These are phyloP conservation scores for Oreocharis arfaki DNA, from an alignment of 2,113 vertebrate species.

Conservation along the genomic window DNA sequence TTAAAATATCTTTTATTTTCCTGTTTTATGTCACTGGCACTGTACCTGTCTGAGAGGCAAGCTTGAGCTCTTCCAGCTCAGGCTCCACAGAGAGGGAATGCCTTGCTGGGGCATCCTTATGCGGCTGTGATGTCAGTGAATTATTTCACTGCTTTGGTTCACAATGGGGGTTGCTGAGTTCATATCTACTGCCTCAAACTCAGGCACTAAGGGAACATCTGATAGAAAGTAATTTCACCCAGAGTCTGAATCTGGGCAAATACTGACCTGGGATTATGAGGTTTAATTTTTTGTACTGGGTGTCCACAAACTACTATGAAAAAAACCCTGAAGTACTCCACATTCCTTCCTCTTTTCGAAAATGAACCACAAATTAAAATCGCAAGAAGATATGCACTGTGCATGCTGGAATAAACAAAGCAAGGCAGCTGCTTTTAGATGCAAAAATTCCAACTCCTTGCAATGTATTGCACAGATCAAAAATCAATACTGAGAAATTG, in stretches of 20 bases:
- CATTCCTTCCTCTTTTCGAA: background rate
- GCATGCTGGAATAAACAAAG: conserved; percentile 51
- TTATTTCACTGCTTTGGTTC: background rate
- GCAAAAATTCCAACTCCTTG: conserved; percentile 58
- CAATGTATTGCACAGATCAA: conserved; percentile 67
- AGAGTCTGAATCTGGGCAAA: background rate
- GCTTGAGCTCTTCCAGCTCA: background rate
- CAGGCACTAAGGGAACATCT: background rate
- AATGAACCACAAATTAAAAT: background rate
- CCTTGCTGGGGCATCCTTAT: background rate
- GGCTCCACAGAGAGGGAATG: background rate
- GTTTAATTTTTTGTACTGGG: background rate
- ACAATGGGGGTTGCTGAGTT: background rate
- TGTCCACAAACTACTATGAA: background rate
- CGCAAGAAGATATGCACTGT: background rate
- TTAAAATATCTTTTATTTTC: background rate
- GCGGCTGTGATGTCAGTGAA: background rate
- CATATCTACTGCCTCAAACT: background rate
- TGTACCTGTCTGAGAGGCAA: background rate
- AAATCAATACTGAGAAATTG: conserved; percentile 81
- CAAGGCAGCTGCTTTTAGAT: conserved; percentile 64
- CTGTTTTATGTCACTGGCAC: background rate
- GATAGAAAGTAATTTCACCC: background rate
- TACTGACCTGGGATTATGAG: background rate
- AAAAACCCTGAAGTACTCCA: background rate